A percentile compares a stretch with the other conserved stretches of the same genome.
These are phyloP conservation scores for Canis aureus DNA, from an alignment of 2,113 vertebrate species.

Conservation along the genomic window DNA sequence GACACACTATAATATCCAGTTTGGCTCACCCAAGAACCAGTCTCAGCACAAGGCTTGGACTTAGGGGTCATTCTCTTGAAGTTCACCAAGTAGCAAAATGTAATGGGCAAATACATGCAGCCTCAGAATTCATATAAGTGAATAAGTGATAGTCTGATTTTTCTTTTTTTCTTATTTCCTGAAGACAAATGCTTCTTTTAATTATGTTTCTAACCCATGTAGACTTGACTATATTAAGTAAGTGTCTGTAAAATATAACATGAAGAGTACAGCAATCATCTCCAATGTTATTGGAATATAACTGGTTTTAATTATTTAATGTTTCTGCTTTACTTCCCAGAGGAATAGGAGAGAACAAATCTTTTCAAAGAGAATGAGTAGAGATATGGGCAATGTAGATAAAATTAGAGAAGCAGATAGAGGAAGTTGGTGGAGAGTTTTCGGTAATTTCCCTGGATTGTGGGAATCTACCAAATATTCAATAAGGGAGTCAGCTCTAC, in stretches of 20 bases:
- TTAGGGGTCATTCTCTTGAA: background rate
- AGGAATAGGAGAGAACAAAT: background rate
- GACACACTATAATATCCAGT: background rate
- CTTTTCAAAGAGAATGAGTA: background rate
- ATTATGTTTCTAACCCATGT: background rate
- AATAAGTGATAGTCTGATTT: background rate
- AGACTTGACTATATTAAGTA: background rate
- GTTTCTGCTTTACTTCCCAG: background rate
- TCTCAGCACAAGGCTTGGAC: background rate
- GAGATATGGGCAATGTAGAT: background rate
- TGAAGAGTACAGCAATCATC: background rate
- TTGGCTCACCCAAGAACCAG: background rate
- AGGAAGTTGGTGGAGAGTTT: background rate
- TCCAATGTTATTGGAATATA: background rate
- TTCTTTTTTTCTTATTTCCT: background rate
- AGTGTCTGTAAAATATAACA: background rate
- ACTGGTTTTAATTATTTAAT: background rate
- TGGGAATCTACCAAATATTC: background rate
- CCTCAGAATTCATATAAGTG: background rate
- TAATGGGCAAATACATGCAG: background rate
- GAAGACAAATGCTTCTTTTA: background rate
- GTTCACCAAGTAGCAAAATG: background rate
- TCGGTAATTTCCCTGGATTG: background rate
- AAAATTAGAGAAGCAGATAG: background rate
- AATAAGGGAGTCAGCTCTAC: background rate